Base-by-base conservation (phyloP, 2,888 invertebrate species). In the Philaethria dido region DNA sequence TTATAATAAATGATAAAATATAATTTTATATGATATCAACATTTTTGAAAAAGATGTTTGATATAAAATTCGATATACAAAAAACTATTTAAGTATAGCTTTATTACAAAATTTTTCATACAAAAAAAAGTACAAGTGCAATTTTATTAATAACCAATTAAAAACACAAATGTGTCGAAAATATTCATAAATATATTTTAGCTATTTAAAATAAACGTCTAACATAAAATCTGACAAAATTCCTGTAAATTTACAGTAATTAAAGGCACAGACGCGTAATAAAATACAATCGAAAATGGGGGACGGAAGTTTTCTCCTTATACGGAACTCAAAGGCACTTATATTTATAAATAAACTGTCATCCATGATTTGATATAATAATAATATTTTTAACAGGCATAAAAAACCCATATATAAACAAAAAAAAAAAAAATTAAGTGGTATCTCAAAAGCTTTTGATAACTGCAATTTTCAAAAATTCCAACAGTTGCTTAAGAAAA, bases 201-300 rank as follows among this genome's bases (percentile, higher is more conserved):
- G n/a, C n/a, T n/a, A n/a, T n/a, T n/a, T n/a, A n/a, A n/a, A n/a
- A n/a, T n/a, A n/a, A n/a, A n/a, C n/a, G n/a, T n/a, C n/a, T n/a
- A n/a, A n/a, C n/a, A n/a, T n/a, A n/a, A n/a, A n/a, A n/a, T n/a
- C n/a, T n/a, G n/a, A n/a, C n/a, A n/a, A n/a, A n/a, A n/a, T 33
- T 33, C 33, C 33, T 33, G 33, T 33, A 33, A 33, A 8, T 8
- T 39, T 39, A 39, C 39, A 13, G 84, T 83, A 80, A 83, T 83
- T 54, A 36, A 47, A 61, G 54, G 45, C 45, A 42, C 42, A 47
- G 22, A 47, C 25, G 25, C 1, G 18, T 25, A 22, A 44, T 44
- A 44, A 45, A 39, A 22, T 47, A 39, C 9, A 39, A 20, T n/a
- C 16, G 29, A 48, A 63, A 29, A 39, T 13, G 39, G 20, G 45